Evolutionary conservation across 2,113 vertebrate genomes (phyloP), one percentile per base, ranked within the genome.

Genomic region (Psephotus haematonotus): DNA sequence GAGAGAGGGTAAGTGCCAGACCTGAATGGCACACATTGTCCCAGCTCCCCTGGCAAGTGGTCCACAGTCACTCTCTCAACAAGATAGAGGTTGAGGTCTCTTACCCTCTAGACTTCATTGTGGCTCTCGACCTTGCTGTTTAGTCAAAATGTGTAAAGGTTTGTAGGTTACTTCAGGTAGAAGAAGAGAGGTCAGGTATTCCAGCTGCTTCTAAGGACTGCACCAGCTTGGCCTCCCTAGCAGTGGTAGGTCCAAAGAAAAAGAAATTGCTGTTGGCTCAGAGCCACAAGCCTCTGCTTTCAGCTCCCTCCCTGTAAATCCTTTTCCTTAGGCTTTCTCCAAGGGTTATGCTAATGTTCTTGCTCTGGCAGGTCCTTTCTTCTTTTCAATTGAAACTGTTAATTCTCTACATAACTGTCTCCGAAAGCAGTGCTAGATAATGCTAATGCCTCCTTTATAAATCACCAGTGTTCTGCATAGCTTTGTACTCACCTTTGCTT

Each of bases 401-500:
- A 80, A 84, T 93, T 91, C 88, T 79, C 78, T 87, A 86, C 93
- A 84, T 93, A 76, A 60, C 57, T 5, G 0, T 87, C 95, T 89
- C 89, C 52, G 86, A 18, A 92, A 95, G 59, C 95, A 85, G 52
- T 12, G 81, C 91, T 92, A 9, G 5, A 95, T 95, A 96, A 96
- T 35, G 86, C 74, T 87, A 95, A 95, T 92, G 81, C 10, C 89
- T 57, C 81, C 93, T 91, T 93, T 70, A 92, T 91, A 95, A 95
- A 93, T 86, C 89, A 79, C 60, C 7, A 2, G 18, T 17, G 69
- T 72, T 93, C 84, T 93, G 93, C 95, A 97, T 79, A 95, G 86
- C 95, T 96, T 95, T 97, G 92, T 91, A 92, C 52, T 95, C 72
- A 14, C 77, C 95, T 95, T 95, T 93, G 89, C 95, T 92, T 84